A percentile compares a stretch with the other conserved stretches of the same genome.
Evolutionary conservation across 2,888 invertebrate species (phyloP).

Genomic region (Hirtodrosophila cameraria): DNA sequence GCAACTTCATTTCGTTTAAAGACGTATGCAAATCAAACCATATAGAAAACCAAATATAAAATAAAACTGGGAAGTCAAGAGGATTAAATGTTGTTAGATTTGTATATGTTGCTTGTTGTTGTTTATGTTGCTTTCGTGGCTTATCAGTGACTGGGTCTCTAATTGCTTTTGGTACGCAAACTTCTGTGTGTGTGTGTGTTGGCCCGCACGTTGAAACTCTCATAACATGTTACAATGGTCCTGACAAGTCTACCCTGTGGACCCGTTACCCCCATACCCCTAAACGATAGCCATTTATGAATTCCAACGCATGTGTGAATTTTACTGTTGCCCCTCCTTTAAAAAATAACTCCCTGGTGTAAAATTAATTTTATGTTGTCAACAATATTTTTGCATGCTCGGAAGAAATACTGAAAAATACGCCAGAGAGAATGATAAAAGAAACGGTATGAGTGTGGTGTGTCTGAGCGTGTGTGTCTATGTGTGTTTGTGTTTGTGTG

Average conservation of each 20-base stretch:
- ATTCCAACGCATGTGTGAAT: conserved; percentile 54
- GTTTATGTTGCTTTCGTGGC: conserved; percentile 20
- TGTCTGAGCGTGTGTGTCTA: background rate
- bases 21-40: conserved; percentile 17
- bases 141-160: conserved; percentile 46
- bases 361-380: conserved; percentile 71
- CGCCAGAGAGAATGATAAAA: background rate
- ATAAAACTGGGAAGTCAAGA: conserved; percentile 22
- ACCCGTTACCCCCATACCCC: conserved; percentile 18
- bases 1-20: too few relatives aligned
- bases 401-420: conserved; percentile 18
- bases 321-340: conserved; percentile 23
- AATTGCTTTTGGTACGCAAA: conserved; percentile 56
- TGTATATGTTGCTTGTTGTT: conserved; percentile 12
- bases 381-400: conserved; percentile 62
- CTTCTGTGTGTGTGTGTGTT: conserved; percentile 14
- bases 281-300: conserved; percentile 42
- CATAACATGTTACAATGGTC: conserved; percentile 22
- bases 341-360: conserved; percentile 44
- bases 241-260: conserved; percentile 33
- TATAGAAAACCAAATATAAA: background rate
- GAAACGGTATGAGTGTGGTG: background rate
- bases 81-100: conserved; percentile 19
- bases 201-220: conserved; percentile 3
- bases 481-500: background rate